Evolutionary conservation across 2,797 vertebrate species (phyloP).

Genomic region (Sparidentex hasta): DNA sequence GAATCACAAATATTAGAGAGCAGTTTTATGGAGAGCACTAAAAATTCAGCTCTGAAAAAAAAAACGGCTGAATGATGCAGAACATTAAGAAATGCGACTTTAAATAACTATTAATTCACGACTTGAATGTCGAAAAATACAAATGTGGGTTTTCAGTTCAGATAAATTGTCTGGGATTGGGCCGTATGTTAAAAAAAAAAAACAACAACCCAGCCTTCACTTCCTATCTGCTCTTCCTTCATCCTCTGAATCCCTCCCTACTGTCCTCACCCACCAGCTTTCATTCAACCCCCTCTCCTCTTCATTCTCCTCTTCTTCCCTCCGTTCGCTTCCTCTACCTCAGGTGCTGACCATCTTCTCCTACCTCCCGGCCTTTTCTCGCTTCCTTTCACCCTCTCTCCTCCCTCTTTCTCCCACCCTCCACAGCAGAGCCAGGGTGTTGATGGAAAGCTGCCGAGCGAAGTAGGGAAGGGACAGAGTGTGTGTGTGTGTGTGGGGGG

Average conservation of each 20-base stretch:
- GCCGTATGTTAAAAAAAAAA: no score
- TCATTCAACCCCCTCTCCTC: neutral
- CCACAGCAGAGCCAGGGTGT: neutral
- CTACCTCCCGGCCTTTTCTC: neutral
- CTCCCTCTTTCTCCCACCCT: neutral
- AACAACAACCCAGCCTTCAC: no score
- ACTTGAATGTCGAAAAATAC: neutral
- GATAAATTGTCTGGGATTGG: neutral
- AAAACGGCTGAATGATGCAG: neutral
- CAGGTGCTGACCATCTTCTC: no score
- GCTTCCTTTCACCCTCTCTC: neutral
- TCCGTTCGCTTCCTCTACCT: neutral
- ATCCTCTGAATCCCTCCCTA: neutral
- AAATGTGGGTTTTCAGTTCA: neutral
- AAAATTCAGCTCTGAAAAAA: no score
- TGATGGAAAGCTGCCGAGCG: slow-evolving; percentile 19
- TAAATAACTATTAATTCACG: neutral
- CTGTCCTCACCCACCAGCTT: neutral
- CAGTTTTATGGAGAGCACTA: no score
- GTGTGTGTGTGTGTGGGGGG: no score
- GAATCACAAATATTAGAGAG: no score
- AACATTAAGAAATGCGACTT: neutral
- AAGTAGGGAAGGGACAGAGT: slow-evolving; percentile 10
- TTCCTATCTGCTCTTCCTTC: no score
- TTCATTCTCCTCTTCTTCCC: neutral